Evolutionary conservation across 2,113 vertebrate genomes (phyloP).

Genomic region (Xyliphius kryptos): DNA sequence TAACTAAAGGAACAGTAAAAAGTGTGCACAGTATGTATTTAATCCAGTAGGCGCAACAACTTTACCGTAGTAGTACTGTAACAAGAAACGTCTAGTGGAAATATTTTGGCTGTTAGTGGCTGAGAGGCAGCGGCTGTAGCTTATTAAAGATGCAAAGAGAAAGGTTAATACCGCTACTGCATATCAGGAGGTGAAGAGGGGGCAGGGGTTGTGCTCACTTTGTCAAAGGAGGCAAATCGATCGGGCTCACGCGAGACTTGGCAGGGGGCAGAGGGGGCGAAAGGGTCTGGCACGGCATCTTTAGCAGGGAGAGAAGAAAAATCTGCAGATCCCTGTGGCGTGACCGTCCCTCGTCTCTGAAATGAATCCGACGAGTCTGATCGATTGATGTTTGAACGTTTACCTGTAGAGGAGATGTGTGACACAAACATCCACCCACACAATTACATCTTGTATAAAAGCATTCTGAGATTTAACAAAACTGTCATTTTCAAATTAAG

Average conservation of each 20-base stretch:
- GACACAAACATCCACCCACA: constrained; percentile 24
- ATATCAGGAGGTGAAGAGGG: constrained; percentile 57
- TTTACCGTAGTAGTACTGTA: too few species aligned
- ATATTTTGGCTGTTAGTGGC: constrained; percentile 57
- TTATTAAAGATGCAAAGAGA: too few species aligned
- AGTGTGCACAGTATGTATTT: too few species aligned
- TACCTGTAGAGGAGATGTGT: constrained; percentile 69
- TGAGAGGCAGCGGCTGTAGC: constrained; percentile 46
- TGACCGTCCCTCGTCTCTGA: constrained; percentile 83
- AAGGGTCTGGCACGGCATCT: constrained; percentile 81
- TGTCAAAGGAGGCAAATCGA: constrained; percentile 95
- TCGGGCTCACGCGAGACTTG: constrained; percentile 78
- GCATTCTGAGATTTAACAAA: too few species aligned
- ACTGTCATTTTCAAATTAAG: too few species aligned
- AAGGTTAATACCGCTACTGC: constrained; percentile 45
- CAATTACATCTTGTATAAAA: too few species aligned
- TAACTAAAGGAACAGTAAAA: too few species aligned
- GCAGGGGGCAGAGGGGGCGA: constrained; percentile 78
- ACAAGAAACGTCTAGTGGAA: too few species aligned
- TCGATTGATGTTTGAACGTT: constrained; percentile 78
- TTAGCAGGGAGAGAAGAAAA: constrained; percentile 84
- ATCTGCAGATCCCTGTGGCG: constrained; percentile 77
- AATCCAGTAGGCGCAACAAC: too few species aligned
- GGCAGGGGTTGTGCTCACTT: constrained; percentile 84
- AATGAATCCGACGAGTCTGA: constrained; percentile 89